phyloP scores from a whole-genome alignment of 2,888 invertebrate genomes.

The Tinea trinotella region DNA sequence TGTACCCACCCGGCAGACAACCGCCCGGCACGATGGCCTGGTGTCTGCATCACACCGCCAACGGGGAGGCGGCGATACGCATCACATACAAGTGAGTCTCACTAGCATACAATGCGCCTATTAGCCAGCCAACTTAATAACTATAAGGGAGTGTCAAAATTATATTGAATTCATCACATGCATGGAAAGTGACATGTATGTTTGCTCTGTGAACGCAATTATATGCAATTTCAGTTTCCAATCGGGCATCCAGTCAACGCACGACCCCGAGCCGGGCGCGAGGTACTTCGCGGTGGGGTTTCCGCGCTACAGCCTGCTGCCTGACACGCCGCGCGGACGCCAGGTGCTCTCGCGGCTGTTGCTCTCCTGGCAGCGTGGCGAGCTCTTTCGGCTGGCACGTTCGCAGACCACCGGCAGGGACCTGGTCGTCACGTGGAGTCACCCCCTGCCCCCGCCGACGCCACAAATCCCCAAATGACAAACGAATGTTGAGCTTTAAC shows the following conservation, averaged over 20 bases:
- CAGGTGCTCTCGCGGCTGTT: conserved; percentile 79
- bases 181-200: too few relatives aligned
- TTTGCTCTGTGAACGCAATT: background rate
- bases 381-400: conserved; percentile 88
- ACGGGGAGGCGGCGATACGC: conserved; percentile 78
- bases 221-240: conserved; percentile 75
- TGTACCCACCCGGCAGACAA: conserved; percentile 89
- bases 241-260: conserved; percentile 84
- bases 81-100: conserved; percentile 85
- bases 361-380: conserved; percentile 86
- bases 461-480: background rate
- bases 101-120: too few relatives aligned
- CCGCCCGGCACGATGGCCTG: conserved; percentile 88
- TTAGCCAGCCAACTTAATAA: too few relatives aligned
- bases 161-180: too few relatives aligned
- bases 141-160: too few relatives aligned
- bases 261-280: conserved; percentile 84
- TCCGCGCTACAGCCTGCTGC: conserved; percentile 86
- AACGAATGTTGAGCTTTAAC: too few relatives aligned
- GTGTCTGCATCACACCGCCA: conserved; percentile 68
- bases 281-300: conserved; percentile 93
- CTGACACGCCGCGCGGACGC: conserved; percentile 86
- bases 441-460: conserved; percentile 36
- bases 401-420: conserved; percentile 92
- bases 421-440: conserved; percentile 91